Conservation (phyloP, 2,797 vertebrate species). For the Carapus acus region DNA sequence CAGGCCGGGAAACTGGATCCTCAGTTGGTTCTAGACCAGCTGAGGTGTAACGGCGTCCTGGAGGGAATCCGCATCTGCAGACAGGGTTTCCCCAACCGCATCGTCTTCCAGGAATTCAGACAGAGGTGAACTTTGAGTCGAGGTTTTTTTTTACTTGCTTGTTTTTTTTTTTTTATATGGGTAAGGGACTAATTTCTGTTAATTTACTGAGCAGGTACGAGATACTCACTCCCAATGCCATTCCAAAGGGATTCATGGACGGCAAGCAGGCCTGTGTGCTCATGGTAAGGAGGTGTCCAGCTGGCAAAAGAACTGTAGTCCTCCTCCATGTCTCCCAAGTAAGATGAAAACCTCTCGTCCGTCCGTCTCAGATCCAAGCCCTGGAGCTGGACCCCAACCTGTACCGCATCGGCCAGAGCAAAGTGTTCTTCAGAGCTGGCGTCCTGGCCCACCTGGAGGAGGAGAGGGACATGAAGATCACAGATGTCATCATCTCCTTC, state of each 20-base stretch:
- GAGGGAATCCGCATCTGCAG: constrained; percentile 98
- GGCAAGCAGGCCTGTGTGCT: constrained; percentile 93
- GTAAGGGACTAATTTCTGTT: too few species aligned
- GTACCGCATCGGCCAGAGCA: constrained; percentile 93
- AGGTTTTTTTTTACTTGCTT: background rate
- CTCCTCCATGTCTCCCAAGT: too few species aligned
- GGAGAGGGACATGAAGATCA: constrained; percentile 95
- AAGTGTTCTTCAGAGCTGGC: constrained; percentile 95
- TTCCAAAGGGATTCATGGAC: constrained; percentile 97
- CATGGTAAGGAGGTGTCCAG: constrained; percentile 91
- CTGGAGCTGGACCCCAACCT: constrained; percentile 92
- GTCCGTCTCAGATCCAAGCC: constrained; percentile 80
- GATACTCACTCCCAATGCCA: constrained; percentile 93
- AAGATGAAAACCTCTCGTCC: too few species aligned
- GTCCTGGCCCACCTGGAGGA: constrained; percentile 96
- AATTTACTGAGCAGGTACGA: constrained; percentile 78
- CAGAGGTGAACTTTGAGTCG: constrained; percentile 77
- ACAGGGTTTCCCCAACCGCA: constrained; percentile 96
- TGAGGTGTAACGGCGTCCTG: constrained; percentile 93
- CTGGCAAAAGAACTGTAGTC: too few species aligned
- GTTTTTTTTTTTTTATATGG: too few species aligned
- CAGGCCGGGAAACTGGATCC: constrained; percentile 93
- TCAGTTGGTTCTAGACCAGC: constrained; percentile 92
- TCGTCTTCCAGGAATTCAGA: constrained; percentile 99
- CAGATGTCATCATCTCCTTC: constrained; percentile 94